phyloP scores from a whole-genome alignment of 2,888 invertebrate species.

The Eupsilia transversa region DNA sequence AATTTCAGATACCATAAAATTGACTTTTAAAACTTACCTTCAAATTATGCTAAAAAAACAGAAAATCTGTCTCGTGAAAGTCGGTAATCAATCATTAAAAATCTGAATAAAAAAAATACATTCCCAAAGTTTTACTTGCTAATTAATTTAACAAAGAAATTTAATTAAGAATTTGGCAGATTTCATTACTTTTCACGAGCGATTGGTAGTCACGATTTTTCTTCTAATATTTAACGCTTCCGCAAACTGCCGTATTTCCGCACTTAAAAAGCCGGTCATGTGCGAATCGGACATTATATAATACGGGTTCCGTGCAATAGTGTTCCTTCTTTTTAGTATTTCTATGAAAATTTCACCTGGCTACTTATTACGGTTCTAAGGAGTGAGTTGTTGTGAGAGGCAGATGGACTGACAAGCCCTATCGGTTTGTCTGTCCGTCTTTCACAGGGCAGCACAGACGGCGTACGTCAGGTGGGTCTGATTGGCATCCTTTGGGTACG shows the following conservation, averaged over 20 bases:
- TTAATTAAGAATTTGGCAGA: slow-evolving; percentile 60
- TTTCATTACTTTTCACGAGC: slow-evolving; percentile 49
- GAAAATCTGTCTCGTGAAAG: slow-evolving; percentile 11
- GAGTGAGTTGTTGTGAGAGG: neutral
- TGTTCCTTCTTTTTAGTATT: neutral
- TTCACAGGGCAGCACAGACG: too few species aligned
- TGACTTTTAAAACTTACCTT: slow-evolving; percentile 1
- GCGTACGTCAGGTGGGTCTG: neutral
- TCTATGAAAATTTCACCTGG: neutral
- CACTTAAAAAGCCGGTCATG: neutral
- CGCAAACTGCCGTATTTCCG: neutral
- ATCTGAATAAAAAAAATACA: slow-evolving; percentile 42
- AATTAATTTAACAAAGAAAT: slow-evolving; percentile 56
- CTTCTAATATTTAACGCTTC: slow-evolving; percentile 33
- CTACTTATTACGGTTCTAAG: neutral
- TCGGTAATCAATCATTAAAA: slow-evolving; percentile 49
- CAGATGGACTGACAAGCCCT: too few species aligned
- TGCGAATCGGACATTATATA: neutral
- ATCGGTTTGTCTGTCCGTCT: neutral
- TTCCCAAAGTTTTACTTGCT: slow-evolving; percentile 43
- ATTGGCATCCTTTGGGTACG: too few species aligned
- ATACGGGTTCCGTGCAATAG: neutral
- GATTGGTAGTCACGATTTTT: slow-evolving; percentile 62
- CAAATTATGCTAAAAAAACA: slow-evolving; percentile 12
- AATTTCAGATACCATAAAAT: neutral